phyloP scores from a whole-genome alignment of 2,113 vertebrate genomes.

The Erythrolamprus reginae region DNA sequence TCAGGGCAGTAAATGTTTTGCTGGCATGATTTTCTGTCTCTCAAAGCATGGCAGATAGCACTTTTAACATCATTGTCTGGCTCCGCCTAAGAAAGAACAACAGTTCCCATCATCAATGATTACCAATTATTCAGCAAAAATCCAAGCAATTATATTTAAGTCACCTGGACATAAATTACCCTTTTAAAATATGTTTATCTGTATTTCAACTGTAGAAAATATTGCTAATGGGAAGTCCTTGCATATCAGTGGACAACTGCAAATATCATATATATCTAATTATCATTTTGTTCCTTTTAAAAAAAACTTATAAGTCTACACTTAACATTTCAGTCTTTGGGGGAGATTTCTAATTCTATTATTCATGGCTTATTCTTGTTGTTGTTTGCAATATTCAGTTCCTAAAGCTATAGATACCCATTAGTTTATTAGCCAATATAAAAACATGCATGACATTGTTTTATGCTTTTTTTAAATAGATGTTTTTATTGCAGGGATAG shows the following conservation, averaged over 20 bases:
- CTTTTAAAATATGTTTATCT: neutral
- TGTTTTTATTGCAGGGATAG: neutral
- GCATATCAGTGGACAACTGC: neutral
- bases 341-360: neutral
- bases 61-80: neutral
- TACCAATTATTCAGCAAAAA: neutral
- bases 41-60: neutral
- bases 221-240: neutral
- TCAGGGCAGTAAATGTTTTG: neutral
- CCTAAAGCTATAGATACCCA: neutral
- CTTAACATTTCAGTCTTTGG: neutral
- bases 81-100: neutral
- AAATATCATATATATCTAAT: neutral
- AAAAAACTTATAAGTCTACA: neutral
- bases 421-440: neutral
- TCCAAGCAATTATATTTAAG: neutral
- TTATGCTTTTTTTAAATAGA: neutral
- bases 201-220: neutral
- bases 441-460: neutral
- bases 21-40: neutral
- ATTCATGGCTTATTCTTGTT: neutral
- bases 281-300: neutral
- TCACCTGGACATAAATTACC: neutral
- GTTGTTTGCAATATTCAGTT: neutral
- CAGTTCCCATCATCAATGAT: neutral